phyloP scores from a whole-genome alignment of 2,797 vertebrate species.

The Periophthalmus magnuspinnatus region DNA sequence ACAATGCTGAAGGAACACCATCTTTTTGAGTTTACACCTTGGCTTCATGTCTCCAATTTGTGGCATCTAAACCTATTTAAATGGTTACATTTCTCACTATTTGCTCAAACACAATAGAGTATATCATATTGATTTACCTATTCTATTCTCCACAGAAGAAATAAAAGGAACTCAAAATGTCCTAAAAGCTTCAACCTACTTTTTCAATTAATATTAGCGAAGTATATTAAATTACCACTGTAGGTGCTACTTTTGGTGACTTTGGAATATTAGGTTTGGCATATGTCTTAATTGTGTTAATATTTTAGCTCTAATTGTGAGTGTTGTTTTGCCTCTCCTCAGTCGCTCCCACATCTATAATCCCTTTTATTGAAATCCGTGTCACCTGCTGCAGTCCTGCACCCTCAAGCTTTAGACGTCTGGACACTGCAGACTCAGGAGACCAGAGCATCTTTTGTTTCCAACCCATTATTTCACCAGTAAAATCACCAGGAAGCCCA shows the following conservation, averaged over 20 bases:
- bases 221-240: background rate
- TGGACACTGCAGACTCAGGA: conserved; percentile 66
- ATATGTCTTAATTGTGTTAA: conserved; percentile 2
- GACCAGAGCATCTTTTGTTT: conserved; percentile 35
- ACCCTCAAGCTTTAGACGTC: conserved; percentile 74
- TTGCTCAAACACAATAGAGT: background rate
- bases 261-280: background rate
- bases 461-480: conserved; percentile 27
- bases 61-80: no score
- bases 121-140: background rate
- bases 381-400: conserved; percentile 81
- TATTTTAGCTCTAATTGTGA: conserved; percentile 45
- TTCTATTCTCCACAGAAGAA: background rate
- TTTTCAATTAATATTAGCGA: background rate
- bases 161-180: background rate
- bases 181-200: no score
- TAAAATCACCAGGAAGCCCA: conserved; percentile 22
- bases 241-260: background rate
- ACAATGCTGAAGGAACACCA: no score
- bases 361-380: conserved; percentile 84
- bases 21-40: no score
- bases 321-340: conserved; percentile 67
- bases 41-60: no score
- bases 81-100: background rate
- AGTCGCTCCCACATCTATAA: conserved; percentile 78